Conservation (phyloP, 2,797 vertebrate genomes). For the Urosaurus nigricauda region DNA sequence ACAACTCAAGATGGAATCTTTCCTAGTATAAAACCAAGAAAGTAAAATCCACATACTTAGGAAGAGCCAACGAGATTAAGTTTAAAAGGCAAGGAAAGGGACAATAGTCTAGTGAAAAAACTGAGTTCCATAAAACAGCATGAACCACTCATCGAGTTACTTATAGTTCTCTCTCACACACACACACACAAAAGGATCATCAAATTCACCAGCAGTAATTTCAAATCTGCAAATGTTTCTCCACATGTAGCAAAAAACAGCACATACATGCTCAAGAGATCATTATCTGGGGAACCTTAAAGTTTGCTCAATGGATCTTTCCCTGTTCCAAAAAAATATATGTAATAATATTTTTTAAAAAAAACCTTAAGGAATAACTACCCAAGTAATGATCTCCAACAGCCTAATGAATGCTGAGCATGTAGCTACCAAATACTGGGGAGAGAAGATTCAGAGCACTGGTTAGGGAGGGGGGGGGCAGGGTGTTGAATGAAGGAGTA, state of each 20-base stretch:
- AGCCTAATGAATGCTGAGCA: neutral
- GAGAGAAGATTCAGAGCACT: neutral
- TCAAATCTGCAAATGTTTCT: neutral
- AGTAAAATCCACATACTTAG: constrained; percentile 11
- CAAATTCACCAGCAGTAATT: neutral
- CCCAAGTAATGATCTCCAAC: neutral
- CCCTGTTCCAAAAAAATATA: neutral
- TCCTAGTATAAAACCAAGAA: neutral
- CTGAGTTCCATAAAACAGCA: constrained; percentile 44
- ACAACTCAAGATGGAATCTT: neutral
- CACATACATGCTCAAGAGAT: neutral
- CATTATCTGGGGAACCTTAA: neutral
- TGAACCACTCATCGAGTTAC: constrained; percentile 37
- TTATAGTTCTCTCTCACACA: too few relatives aligned
- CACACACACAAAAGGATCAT: too few relatives aligned
- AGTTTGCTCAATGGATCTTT: neutral
- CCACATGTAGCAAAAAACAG: neutral
- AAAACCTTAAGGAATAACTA: too few relatives aligned
- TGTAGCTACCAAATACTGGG: neutral
- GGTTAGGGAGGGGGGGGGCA: neutral
- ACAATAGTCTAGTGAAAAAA: constrained; percentile 47
- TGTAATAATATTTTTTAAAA: neutral
- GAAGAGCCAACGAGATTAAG: constrained; percentile 50
- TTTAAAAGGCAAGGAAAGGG: constrained; percentile 27
- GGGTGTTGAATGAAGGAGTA: neutral